Evolutionary conservation across 2,113 vertebrate genomes (phyloP).

Genomic region (Dolichallabes microphthalmus): DNA sequence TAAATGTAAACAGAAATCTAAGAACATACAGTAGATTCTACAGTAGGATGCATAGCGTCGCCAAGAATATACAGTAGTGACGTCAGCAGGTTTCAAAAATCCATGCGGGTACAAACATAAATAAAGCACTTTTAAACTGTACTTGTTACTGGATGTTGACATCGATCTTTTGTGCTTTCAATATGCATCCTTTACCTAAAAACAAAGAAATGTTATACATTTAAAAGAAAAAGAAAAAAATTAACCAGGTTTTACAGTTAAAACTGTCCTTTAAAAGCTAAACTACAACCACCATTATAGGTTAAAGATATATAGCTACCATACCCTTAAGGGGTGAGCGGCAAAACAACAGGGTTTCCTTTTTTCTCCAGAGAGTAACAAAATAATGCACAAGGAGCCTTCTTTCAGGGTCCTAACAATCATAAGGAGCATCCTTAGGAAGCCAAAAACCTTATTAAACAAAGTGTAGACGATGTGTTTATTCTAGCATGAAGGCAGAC

Average conservation of each 20-base stretch:
- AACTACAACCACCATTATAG: background rate
- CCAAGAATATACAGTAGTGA: background rate
- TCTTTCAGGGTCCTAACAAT: background rate
- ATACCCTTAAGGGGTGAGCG: background rate
- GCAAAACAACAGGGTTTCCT: background rate
- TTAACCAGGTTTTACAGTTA: background rate
- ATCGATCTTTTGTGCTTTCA: background rate
- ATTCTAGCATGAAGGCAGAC: background rate
- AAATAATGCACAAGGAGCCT: background rate
- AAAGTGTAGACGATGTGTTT: background rate
- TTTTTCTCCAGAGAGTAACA: background rate
- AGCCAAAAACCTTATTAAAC: background rate
- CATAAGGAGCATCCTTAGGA: background rate
- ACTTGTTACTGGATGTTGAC: background rate
- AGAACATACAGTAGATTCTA: background rate
- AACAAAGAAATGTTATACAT: background rate
- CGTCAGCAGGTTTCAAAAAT: background rate
- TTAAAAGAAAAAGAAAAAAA: no score
- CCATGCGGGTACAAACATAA: background rate
- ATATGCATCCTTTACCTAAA: background rate
- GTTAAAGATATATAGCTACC: background rate
- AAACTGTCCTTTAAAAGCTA: background rate
- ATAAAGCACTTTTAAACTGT: background rate
- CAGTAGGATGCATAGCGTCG: background rate
- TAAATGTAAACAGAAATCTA: background rate